Percentiles rank a stretch among this genome's conserved stretches.
These are phyloP conservation scores for Hyphantria cunea DNA, from an alignment of 1,140 invertebrate species.

Conservation along the genomic window DNA sequence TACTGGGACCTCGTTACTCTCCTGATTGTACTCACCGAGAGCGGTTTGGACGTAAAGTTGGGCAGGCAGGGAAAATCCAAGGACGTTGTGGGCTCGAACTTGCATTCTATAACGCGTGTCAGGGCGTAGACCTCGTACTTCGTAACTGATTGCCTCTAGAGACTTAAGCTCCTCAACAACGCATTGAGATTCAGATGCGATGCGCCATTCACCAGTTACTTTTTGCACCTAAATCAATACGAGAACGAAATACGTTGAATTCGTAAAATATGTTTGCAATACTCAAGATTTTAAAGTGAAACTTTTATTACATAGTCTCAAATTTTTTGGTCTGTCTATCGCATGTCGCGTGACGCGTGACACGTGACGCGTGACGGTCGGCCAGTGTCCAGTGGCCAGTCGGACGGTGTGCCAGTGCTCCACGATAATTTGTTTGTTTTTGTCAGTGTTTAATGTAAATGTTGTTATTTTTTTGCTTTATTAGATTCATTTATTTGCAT, in stretches of 20 bases:
- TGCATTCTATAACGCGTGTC: slow-evolving; percentile 92
- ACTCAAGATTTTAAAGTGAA: background rate
- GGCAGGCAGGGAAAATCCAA: slow-evolving; percentile 90
- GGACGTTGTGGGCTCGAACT: slow-evolving; percentile 91
- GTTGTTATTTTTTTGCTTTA: too few species aligned
- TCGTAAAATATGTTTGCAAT: background rate
- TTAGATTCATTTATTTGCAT: too few species aligned
- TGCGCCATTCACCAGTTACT: slow-evolving; percentile 84
- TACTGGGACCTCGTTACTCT: slow-evolving; percentile 68
- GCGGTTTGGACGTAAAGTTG: slow-evolving; percentile 91
- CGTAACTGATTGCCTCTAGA: slow-evolving; percentile 84
- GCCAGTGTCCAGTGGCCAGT: too few species aligned
- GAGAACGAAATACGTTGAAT: background rate
- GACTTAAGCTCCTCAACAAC: slow-evolving; percentile 81
- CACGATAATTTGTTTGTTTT: too few species aligned
- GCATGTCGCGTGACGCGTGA: too few species aligned
- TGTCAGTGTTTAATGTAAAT: too few species aligned
- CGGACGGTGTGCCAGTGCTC: too few species aligned
- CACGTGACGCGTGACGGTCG: too few species aligned
- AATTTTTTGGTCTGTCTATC: too few species aligned
- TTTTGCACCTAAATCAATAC: slow-evolving; percentile 79
- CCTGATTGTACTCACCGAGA: slow-evolving; percentile 87
- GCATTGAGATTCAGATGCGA: slow-evolving; percentile 83
- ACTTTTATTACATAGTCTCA: too few species aligned
- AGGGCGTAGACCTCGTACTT: slow-evolving; percentile 85